Percentiles rank a stretch among this genome's conserved stretches.
These are phyloP conservation scores for Pecten maximus DNA, from an alignment of 2,888 invertebrate genomes.

Conservation along the genomic window DNA sequence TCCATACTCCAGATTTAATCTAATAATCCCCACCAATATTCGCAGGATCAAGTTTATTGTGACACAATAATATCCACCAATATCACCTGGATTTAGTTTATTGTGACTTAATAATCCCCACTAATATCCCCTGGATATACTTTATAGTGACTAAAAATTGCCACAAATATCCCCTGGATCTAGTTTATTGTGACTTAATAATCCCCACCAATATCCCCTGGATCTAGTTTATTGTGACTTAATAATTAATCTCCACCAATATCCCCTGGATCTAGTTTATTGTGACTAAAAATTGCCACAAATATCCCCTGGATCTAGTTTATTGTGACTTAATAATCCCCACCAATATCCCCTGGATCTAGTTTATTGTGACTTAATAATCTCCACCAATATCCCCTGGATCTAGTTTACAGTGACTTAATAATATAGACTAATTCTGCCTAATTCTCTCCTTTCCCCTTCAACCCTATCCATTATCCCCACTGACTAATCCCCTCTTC, in stretches of 20 bases:
- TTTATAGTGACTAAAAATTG: background rate
- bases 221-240: background rate
- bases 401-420: background rate
- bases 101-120: background rate
- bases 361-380: background rate
- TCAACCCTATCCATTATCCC: no score
- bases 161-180: no score
- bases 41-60: background rate
- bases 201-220: background rate
- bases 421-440: background rate
- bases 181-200: no score
- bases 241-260: background rate
- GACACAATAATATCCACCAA: background rate
- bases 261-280: background rate
- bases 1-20: background rate
- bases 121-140: background rate
- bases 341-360: background rate
- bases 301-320: background rate
- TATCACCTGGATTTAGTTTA: background rate
- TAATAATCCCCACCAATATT: background rate
- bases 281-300: background rate
- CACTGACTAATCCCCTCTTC: no score
- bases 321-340: background rate
- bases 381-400: background rate
- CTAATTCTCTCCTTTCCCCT: no score